phyloP scores from a whole-genome alignment of 2,888 invertebrate genomes.

The Synanthedon tipuliformis region DNA sequence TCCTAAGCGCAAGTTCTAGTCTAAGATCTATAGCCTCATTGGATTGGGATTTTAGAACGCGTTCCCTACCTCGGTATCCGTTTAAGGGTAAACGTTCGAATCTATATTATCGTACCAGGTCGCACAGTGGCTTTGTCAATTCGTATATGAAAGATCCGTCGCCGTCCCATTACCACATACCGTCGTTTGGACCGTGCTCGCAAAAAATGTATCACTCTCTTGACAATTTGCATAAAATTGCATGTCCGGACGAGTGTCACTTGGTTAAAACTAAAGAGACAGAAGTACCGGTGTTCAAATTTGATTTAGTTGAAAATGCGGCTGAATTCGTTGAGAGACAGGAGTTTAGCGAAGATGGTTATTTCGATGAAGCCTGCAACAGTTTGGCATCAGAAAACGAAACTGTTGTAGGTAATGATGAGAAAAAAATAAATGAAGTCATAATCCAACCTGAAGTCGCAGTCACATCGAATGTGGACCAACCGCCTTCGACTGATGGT shows the following conservation, averaged over 20 bases:
- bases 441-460: conserved; percentile 5
- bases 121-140: conserved; percentile 54
- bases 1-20: conserved; percentile 40
- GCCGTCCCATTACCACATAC: conserved; percentile 55
- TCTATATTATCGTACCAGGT: conserved; percentile 48
- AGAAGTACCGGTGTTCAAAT: conserved; percentile 31
- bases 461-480: conserved; percentile 15
- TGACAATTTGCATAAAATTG: conserved; percentile 40
- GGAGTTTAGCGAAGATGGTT: conserved; percentile 58
- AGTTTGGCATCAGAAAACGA: conserved; percentile 41
- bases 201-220: conserved; percentile 30
- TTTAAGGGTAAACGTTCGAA: conserved; percentile 12
- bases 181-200: conserved; percentile 15
- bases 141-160: conserved; percentile 44
- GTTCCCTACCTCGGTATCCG: conserved; percentile 37
- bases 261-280: conserved; percentile 33
- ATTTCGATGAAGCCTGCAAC: conserved; percentile 39
- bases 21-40: conserved; percentile 47
- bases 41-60: conserved; percentile 45
- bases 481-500: conserved; percentile 39
- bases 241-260: conserved; percentile 21
- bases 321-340: conserved; percentile 52
- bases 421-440: conserved; percentile 1
- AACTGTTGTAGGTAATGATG: conserved; percentile 31
- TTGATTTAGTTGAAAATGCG: conserved; percentile 8